These are phyloP conservation scores for Heliothis peltigera DNA, from an alignment of 2,888 invertebrate species.

Conservation along the genomic window DNA sequence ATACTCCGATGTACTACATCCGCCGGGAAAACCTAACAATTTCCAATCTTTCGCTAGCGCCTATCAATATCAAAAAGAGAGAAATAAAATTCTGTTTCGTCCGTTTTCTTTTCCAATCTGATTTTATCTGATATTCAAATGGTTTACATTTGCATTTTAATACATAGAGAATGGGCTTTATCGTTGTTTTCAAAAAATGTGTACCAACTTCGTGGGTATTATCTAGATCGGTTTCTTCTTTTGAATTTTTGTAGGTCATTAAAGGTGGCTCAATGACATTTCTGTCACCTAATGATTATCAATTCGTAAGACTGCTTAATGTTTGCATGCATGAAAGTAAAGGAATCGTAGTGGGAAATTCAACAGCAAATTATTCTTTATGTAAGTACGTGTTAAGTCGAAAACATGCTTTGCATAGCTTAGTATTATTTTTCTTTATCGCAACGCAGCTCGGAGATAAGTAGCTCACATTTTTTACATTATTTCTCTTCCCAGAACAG, in stretches of 20 bases:
- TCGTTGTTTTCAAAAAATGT: slow-evolving; percentile 12
- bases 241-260: background rate
- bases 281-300: background rate
- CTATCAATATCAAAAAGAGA: slow-evolving; percentile 5
- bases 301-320: background rate
- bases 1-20: background rate
- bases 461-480: slow-evolving; percentile 8
- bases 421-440: slow-evolving; percentile 8
- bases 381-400: background rate
- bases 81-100: slow-evolving; percentile 27
- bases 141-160: slow-evolving; percentile 46
- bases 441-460: slow-evolving; percentile 2
- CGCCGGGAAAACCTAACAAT: slow-evolving; percentile 11
- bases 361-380: background rate
- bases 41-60: slow-evolving; percentile 8
- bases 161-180: slow-evolving; percentile 33
- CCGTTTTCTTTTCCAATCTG: slow-evolving; percentile 35
- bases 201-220: background rate
- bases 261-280: no score
- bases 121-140: slow-evolving; percentile 41
- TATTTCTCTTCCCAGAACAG: slow-evolving; percentile 13
- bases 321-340: background rate
- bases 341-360: background rate
- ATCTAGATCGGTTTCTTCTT: background rate
- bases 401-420: slow-evolving; percentile 1